These are phyloP conservation scores for Ellobius talpinus DNA, from an alignment of 2,113 vertebrate species.

Conservation along the genomic window DNA sequence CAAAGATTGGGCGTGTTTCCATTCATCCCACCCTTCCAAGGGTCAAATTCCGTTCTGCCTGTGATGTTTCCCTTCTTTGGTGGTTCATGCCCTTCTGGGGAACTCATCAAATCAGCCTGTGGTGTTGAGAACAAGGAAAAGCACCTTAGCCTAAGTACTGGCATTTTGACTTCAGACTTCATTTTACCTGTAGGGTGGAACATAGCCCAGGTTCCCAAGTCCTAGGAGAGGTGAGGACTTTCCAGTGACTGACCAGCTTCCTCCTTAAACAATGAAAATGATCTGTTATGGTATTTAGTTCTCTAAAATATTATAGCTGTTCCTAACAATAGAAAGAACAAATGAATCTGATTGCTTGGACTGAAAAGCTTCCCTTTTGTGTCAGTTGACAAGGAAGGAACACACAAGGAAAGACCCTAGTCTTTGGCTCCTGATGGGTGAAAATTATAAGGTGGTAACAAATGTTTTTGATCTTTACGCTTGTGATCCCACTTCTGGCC, in stretches of 20 bases:
- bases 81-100: background rate
- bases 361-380: background rate
- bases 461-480: background rate
- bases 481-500: background rate
- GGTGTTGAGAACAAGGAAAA: background rate
- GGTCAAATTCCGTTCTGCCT: conserved; percentile 20
- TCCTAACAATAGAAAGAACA: background rate
- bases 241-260: background rate
- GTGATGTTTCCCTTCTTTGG: conserved; percentile 17
- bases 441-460: background rate
- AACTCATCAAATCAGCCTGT: background rate
- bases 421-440: background rate
- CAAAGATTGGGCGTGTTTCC: conserved; percentile 14
- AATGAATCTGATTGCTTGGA: background rate
- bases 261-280: background rate
- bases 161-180: background rate
- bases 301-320: background rate
- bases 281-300: background rate
- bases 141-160: background rate
- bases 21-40: background rate
- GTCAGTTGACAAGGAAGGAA: background rate
- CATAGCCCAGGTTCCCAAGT: background rate
- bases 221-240: background rate
- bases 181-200: background rate
- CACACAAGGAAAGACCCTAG: background rate